Evolutionary conservation across 2,797 vertebrate species (phyloP).

Genomic region (Spinus pinus): DNA sequence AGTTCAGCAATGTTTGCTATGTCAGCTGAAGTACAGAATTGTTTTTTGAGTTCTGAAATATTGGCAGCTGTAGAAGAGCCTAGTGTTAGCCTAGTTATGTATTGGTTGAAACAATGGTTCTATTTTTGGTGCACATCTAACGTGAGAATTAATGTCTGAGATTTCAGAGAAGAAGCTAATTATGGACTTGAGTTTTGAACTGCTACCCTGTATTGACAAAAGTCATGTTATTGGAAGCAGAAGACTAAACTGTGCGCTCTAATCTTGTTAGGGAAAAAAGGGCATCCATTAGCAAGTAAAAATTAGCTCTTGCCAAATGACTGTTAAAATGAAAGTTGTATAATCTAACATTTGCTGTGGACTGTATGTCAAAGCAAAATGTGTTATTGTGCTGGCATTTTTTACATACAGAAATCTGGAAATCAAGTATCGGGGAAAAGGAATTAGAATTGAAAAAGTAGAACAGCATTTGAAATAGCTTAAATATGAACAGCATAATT

Average conservation of each 20-base stretch:
- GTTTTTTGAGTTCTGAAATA: not conserved
- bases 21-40: conserved; percentile 1
- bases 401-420: not conserved
- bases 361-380: not conserved
- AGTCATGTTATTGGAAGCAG: not conserved
- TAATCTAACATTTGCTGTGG: not conserved
- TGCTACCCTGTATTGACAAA: conserved; percentile 3
- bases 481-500: not conserved
- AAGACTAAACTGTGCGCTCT: not conserved
- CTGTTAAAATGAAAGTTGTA: not conserved
- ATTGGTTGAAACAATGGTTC: not conserved
- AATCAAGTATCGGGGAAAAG: not conserved
- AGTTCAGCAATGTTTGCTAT: not conserved
- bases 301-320: not conserved
- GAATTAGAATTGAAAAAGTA: not conserved
- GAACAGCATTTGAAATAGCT: not conserved
- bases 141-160: not conserved
- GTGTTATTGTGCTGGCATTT: not conserved
- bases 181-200: conserved; percentile 1
- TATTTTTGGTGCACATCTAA: not conserved
- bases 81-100: not conserved
- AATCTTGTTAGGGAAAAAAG: not conserved
- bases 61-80: not conserved
- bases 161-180: conserved; percentile 5
- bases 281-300: not conserved